phyloP scores from a whole-genome alignment of 2,888 invertebrate species.

The Phlogophora meticulosa region DNA sequence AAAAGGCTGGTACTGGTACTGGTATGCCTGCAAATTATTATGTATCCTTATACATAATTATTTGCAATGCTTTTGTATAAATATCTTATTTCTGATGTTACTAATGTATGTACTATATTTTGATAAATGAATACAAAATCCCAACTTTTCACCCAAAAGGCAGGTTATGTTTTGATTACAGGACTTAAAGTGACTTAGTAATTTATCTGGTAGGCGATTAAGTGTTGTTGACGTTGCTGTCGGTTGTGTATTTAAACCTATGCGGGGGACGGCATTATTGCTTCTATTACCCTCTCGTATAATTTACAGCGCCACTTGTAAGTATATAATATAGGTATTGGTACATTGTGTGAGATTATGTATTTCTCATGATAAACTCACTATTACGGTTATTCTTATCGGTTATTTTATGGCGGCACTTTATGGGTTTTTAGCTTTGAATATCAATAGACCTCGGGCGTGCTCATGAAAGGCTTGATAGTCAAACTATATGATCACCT shows the following conservation, averaged over 20 bases:
- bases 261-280: conserved; percentile 2
- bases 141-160: too few relatives aligned
- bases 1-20: too few relatives aligned
- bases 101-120: too few relatives aligned
- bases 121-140: too few relatives aligned
- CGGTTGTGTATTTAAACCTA: conserved; percentile 2
- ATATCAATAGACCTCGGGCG: conserved; percentile 50
- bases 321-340: conserved; percentile 18
- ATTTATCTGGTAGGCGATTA: neutral
- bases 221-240: neutral
- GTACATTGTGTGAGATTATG: conserved; percentile 45
- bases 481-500: conserved; percentile 50
- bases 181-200: neutral
- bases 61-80: too few relatives aligned
- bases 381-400: conserved; percentile 59
- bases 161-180: neutral
- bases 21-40: too few relatives aligned
- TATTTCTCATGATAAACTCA: conserved; percentile 64
- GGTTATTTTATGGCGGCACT: conserved; percentile 72
- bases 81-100: too few relatives aligned
- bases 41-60: too few relatives aligned
- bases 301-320: conserved; percentile 42
- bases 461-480: conserved; percentile 56
- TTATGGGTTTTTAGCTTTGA: conserved; percentile 68
- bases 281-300: conserved; percentile 33